phyloP scores from a whole-genome alignment of 1,140 invertebrate genomes.

The Acromyrmex echinatior region DNA sequence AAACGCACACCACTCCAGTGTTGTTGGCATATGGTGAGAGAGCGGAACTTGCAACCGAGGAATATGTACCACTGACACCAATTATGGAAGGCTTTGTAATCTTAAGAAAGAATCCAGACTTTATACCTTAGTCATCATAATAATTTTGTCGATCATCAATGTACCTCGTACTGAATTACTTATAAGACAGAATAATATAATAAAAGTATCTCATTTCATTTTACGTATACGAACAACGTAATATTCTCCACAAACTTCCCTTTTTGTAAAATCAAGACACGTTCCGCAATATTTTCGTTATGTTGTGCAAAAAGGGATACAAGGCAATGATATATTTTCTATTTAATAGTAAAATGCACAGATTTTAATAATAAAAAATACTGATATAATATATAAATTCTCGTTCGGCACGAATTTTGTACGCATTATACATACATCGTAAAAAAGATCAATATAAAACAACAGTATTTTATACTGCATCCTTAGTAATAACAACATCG shows the following conservation, averaged over 20 bases:
- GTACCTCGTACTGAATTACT: constrained; percentile 57
- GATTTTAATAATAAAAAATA: constrained; percentile 70
- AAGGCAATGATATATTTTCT: constrained; percentile 12
- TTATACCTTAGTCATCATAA: constrained; percentile 81
- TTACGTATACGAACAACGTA: neutral
- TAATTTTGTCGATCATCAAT: constrained; percentile 22
- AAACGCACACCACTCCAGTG: constrained; percentile 99
- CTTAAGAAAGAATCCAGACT: constrained; percentile 96
- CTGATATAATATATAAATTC: constrained; percentile 67
- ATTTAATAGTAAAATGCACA: constrained; percentile 57
- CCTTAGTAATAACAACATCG: constrained; percentile 22
- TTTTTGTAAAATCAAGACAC: constrained; percentile 24
- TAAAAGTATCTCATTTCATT: constrained; percentile 39
- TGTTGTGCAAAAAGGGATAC: constrained; percentile 2
- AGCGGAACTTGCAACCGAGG: constrained; percentile 99
- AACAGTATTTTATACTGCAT: constrained; percentile 27
- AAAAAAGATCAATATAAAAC: constrained; percentile 35
- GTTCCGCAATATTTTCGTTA: constrained; percentile 45
- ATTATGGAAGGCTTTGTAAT: constrained; percentile 99
- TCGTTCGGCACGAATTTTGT: constrained; percentile 18
- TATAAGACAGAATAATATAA: constrained; percentile 62
- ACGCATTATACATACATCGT: neutral
- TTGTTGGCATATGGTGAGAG: constrained; percentile 98
- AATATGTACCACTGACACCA: constrained; percentile 97
- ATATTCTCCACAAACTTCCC: constrained; percentile 19